Conservation (phyloP, 2,797 vertebrate species). For the Ateles fusciceps region DNA sequence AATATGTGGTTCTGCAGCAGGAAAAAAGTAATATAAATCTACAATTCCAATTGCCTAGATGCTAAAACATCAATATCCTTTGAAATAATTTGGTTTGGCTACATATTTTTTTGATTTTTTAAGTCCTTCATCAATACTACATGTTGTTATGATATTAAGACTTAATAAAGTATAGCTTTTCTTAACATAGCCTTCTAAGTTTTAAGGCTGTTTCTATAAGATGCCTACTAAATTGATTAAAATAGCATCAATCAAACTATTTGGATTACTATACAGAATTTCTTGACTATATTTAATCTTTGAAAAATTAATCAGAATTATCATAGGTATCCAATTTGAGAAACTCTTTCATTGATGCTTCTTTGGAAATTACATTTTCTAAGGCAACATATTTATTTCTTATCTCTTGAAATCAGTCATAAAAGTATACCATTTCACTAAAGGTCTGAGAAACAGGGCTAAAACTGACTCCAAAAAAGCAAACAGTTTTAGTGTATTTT, state of each 20-base stretch:
- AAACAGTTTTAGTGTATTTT: not conserved
- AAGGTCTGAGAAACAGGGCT: not conserved
- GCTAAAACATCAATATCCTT: not conserved
- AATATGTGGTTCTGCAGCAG: not conserved
- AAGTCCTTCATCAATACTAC: not conserved
- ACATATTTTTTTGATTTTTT: not conserved
- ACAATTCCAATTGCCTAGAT: not conserved
- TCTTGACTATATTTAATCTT: not conserved
- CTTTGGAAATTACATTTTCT: not conserved
- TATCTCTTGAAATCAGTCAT: not conserved
- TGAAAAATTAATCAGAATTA: not conserved
- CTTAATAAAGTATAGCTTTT: not conserved
- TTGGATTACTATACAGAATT: not conserved
- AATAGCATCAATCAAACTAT: not conserved
- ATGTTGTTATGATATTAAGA: not conserved
- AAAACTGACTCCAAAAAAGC: not conserved
- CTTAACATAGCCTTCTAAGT: not conserved
- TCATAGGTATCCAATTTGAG: not conserved
- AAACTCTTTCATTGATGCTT: not conserved
- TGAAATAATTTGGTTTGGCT: constrained; percentile 4
- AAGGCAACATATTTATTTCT: not conserved
- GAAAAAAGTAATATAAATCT: not conserved
- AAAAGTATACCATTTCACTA: not conserved
- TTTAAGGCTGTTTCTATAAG: not conserved
- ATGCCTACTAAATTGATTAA: not conserved